Conservation (phyloP, 2,113 vertebrate genomes). For the Oncorhynchus kisutch region DNA sequence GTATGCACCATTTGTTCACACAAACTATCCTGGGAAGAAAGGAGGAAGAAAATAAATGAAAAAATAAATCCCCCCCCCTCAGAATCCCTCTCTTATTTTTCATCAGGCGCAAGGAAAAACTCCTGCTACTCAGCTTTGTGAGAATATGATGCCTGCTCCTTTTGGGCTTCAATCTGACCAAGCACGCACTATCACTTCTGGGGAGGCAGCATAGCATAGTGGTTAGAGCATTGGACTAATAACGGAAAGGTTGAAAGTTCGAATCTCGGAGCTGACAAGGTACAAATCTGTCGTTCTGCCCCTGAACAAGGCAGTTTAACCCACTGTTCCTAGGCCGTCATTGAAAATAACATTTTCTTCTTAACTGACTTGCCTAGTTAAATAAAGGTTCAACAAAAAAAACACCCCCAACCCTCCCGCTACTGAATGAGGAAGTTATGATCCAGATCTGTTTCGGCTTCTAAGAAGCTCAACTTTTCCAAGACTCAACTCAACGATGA, state of each 20-base stretch:
- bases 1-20: background rate
- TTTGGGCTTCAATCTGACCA: conserved; percentile 18
- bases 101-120: background rate
- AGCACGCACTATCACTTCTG: background rate
- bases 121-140: background rate
- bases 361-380: too few relatives aligned
- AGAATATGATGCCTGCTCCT: conserved; percentile 20
- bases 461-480: conserved; percentile 55
- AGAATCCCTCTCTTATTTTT: background rate
- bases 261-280: too few relatives aligned
- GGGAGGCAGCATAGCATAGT: too few relatives aligned
- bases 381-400: too few relatives aligned
- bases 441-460: conserved; percentile 45
- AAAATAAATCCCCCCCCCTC: too few relatives aligned
- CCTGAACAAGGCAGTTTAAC: too few relatives aligned
- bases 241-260: too few relatives aligned
- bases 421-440: conserved; percentile 55
- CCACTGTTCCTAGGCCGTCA: too few relatives aligned
- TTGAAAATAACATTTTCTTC: too few relatives aligned
- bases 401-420: conserved; percentile 11
- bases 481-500: conserved; percentile 55
- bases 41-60: background rate
- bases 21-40: background rate
- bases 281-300: too few relatives aligned
- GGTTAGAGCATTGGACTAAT: too few relatives aligned